Conservation (phyloP, 1,140 invertebrate genomes). For the Drosophila ironensis region DNA sequence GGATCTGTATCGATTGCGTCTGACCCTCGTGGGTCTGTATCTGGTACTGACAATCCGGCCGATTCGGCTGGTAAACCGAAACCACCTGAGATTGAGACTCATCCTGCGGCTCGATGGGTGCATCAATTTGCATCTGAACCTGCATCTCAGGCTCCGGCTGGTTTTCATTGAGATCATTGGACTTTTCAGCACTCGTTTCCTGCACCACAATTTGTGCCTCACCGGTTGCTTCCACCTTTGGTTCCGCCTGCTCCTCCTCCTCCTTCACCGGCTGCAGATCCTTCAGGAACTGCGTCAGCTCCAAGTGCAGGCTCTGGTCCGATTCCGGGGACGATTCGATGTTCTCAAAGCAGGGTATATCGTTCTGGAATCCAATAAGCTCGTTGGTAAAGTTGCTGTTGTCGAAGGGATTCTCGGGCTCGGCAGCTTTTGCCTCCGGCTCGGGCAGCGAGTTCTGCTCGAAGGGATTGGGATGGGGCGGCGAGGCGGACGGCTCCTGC, state of each 20-base stretch:
- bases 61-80: background rate
- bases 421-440: background rate
- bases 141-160: background rate
- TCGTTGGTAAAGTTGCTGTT: conserved; percentile 61
- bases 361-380: conserved; percentile 76
- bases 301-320: conserved; percentile 55
- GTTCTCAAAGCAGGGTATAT: conserved; percentile 77
- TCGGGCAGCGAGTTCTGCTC: background rate
- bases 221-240: background rate
- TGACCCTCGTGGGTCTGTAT: background rate
- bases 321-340: conserved; percentile 43
- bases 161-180: background rate
- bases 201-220: background rate
- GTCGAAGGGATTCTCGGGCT: conserved; percentile 33
- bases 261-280: conserved; percentile 42
- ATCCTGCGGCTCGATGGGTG: background rate
- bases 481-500: conserved; percentile 7
- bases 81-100: background rate
- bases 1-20: conserved; percentile 5
- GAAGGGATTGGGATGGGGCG: conserved; percentile 8
- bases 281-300: conserved; percentile 56
- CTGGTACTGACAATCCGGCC: background rate
- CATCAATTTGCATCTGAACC: background rate
- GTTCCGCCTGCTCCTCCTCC: background rate
- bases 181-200: background rate